Conservation (phyloP, 2,113 vertebrate species). For the Oreotrochilus melanogaster region DNA sequence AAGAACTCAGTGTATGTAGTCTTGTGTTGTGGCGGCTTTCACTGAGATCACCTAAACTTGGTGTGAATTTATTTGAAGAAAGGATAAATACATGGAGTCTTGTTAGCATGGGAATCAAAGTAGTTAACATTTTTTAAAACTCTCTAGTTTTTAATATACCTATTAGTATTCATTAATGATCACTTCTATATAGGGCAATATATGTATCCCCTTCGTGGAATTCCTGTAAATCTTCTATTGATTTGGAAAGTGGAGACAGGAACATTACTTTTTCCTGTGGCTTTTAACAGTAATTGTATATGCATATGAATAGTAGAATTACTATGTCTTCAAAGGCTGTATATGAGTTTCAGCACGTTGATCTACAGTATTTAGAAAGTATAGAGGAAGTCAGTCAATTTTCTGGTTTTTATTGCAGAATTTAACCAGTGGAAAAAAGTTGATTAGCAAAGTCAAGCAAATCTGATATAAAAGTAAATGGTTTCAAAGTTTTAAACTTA, state of each 20-base stretch:
- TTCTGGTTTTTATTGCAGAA: background rate
- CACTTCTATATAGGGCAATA: too few relatives aligned
- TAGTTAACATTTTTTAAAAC: background rate
- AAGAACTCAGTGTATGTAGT: background rate
- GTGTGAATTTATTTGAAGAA: background rate
- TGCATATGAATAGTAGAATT: background rate
- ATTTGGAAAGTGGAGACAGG: background rate
- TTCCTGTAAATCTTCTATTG: background rate
- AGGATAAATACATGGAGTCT: background rate
- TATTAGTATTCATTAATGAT: background rate
- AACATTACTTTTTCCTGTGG: background rate
- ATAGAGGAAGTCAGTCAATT: background rate
- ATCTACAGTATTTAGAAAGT: background rate
- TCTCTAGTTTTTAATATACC: background rate
- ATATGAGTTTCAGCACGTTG: background rate
- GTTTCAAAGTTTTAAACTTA: background rate
- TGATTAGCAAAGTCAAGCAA: background rate
- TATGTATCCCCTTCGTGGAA: background rate
- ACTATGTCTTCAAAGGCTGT: background rate
- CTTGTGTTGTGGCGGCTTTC: background rate
- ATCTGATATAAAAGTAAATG: background rate
- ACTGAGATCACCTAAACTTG: background rate
- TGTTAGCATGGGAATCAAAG: background rate
- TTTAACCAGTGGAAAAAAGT: background rate
- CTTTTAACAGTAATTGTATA: background rate